Percentiles rank a stretch among this genome's conserved stretches.
phyloP scores from a whole-genome alignment of 2,888 invertebrate species.

The Orchesellides sinensis region DNA sequence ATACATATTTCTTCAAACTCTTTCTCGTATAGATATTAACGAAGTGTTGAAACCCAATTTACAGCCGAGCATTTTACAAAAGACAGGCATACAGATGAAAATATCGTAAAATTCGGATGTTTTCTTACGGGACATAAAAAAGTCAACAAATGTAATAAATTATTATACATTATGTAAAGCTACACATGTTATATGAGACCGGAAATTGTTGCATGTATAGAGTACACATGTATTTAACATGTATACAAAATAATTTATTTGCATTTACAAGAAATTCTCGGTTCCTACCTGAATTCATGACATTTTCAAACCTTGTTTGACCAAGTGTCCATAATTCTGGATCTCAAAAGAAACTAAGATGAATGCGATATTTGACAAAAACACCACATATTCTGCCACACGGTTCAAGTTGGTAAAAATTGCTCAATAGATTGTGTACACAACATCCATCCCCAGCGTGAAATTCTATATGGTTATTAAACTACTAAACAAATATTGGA shows the following conservation, averaged over 20 bases:
- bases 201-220: neutral
- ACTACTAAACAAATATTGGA: neutral
- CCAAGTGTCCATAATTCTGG: neutral
- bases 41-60: no score
- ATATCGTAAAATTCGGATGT: no score
- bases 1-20: no score
- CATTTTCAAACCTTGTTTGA: conserved; percentile 1
- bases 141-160: no score
- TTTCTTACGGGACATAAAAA: no score
- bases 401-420: no score
- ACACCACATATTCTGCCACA: neutral
- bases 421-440: neutral
- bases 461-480: neutral
- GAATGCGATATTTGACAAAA: neutral
- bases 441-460: neutral
- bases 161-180: no score
- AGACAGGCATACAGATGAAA: no score
- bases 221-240: neutral
- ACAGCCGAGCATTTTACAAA: no score
- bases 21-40: no score
- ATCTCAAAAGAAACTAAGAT: neutral
- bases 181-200: neutral
- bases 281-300: no score
- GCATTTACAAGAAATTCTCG: no score
- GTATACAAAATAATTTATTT: conserved; percentile 44